phyloP scores from a whole-genome alignment of 1,140 invertebrate species.

The Idris sp. region DNA sequence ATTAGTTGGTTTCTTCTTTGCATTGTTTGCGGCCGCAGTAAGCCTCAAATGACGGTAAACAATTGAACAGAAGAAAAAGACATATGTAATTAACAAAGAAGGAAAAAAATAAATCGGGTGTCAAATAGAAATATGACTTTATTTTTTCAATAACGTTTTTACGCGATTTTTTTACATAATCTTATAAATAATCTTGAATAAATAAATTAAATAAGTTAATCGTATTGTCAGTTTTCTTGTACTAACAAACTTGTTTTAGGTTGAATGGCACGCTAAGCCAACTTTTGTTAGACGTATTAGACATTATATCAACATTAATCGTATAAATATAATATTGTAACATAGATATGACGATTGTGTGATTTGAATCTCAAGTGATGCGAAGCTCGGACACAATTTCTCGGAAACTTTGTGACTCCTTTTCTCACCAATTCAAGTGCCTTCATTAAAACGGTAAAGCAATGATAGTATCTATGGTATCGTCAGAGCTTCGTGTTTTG shows the following conservation, averaged over 20 bases:
- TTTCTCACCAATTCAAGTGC: conserved; percentile 50
- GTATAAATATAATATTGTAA: conserved; percentile 28
- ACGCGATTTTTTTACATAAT: conserved; percentile 51
- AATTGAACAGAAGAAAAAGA: conserved; percentile 28
- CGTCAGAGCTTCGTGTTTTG: conserved; percentile 38
- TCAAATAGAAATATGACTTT: conserved; percentile 65
- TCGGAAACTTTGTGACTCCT: conserved; percentile 36
- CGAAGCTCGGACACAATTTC: conserved; percentile 34
- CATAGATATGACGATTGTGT: conserved; percentile 33
- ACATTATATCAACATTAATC: conserved; percentile 32
- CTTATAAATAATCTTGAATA: conserved; percentile 58
- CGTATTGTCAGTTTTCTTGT: conserved; percentile 48
- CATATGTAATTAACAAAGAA: conserved; percentile 28
- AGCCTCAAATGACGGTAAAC: conserved; percentile 72
- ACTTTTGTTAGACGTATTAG: conserved; percentile 49
- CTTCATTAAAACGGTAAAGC: conserved; percentile 60
- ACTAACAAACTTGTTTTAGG: conserved; percentile 38
- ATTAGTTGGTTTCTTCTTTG: conserved; percentile 90
- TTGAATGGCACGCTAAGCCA: conserved; percentile 52
- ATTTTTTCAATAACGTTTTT: conserved; percentile 61
- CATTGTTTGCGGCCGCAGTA: conserved; percentile 84
- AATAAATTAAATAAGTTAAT: conserved; percentile 63
- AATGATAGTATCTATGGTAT: conserved; percentile 41
- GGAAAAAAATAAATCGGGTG: conserved; percentile 31
- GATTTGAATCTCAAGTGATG: conserved; percentile 36